Conservation (phyloP, 2,888 invertebrate species). For the Aleiodes leptofemur region DNA sequence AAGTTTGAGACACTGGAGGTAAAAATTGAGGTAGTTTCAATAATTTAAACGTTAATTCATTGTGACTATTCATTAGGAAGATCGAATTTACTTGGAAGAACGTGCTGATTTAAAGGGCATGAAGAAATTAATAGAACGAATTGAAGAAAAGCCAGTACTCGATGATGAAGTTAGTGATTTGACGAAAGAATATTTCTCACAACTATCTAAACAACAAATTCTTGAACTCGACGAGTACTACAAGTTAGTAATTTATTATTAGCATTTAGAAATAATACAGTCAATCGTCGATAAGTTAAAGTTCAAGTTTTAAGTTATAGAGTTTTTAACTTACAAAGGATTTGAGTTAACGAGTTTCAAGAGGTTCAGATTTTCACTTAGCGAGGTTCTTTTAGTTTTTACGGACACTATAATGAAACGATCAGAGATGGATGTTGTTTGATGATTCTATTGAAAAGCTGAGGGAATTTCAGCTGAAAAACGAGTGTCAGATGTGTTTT, state of each 20-base stretch:
- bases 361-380: too few species aligned
- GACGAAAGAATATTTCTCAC: constrained; percentile 17
- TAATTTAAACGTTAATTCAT: not conserved
- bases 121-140: constrained; percentile 21
- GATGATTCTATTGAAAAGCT: too few species aligned
- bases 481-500: too few species aligned
- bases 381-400: too few species aligned
- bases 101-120: not conserved
- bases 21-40: constrained; percentile 53
- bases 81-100: constrained; percentile 29
- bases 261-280: too few species aligned
- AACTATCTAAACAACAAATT: constrained; percentile 32
- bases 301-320: too few species aligned
- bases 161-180: not conserved
- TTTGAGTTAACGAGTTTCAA: too few species aligned
- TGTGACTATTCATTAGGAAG: constrained; percentile 15
- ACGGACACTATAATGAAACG: too few species aligned
- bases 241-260: constrained; percentile 8
- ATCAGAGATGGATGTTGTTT: too few species aligned
- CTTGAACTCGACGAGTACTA: constrained; percentile 6
- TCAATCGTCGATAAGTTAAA: too few species aligned
- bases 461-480: too few species aligned
- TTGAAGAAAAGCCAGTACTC: not conserved
- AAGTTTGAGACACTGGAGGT: constrained; percentile 91
- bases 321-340: too few species aligned